Evolutionary conservation across 2,888 invertebrate genomes (phyloP), one percentile per base, ranked within the genome.

Genomic region (Drosophila colorata): DNA sequence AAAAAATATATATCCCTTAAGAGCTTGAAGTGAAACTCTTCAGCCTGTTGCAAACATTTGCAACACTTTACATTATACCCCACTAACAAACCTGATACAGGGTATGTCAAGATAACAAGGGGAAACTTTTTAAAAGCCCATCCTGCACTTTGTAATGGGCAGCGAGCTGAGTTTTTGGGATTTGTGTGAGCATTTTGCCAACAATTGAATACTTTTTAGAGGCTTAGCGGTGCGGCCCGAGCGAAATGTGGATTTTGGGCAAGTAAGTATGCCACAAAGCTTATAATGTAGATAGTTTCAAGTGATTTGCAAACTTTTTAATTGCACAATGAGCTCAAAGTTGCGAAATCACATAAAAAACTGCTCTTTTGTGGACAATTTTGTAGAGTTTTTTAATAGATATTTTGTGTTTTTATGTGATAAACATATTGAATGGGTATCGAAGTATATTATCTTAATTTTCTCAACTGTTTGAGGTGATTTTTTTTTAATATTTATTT

Each of bases 181-280:
- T 33, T 61, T 58, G 16, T 56, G 51, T 18, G 64, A 43, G 40
- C 60, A 67, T 64, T 74, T 56, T 37, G 53, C 41, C 56, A 78
- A 74, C 78, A 78, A 78, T 78, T 78, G 77, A 68, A 78, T 68
- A 63, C 64, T 63, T 71, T 74, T 74, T 25, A 37, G 52, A 41
- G 67, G 63, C 72, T 76, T 64, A 64, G 64, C 72, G 57, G 57
- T 41, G 53, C 2, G 37, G 23, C 23, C 16, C 43, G 2, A 20
- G 35, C n/a, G 51, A 56, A 67, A 57, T 63, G 73, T 20, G 56
- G 37, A 55, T 52, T 52, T 44, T 55, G 61, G 37, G 18, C 37
- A 14, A 57, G 51, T 57, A 53, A 59, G 46, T 35, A 23, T 46
- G 59, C 75, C 77, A 58, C 75, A 68, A 75, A 72, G 72, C 68